Percentiles rank a stretch among this genome's conserved stretches.
phyloP scores from a whole-genome alignment of 2,797 vertebrate genomes.

The Micropoecilia bifurca region DNA sequence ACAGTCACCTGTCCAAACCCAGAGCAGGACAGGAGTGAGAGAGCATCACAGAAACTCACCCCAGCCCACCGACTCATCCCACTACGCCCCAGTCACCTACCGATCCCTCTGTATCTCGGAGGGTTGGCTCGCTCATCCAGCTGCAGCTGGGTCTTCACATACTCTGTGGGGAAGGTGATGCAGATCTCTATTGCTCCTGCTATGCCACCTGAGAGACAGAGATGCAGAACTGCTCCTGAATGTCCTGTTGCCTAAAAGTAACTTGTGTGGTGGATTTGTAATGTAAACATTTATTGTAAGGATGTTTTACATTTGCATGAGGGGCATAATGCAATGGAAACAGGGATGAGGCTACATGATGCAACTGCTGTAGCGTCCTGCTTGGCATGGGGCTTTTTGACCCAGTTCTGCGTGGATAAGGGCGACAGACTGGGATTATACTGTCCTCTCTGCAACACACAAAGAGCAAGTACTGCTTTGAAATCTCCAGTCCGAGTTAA shows the following conservation, averaged over 20 bases:
- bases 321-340: neutral
- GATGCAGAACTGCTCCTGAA: slow-evolving; percentile 34
- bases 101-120: slow-evolving; percentile 81
- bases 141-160: slow-evolving; percentile 86
- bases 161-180: slow-evolving; percentile 86
- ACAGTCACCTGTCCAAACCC: slow-evolving; percentile 77
- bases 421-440: slow-evolving; percentile 58
- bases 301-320: neutral
- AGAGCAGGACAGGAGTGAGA: slow-evolving; percentile 23
- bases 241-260: slow-evolving; percentile 17
- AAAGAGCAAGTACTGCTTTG: neutral
- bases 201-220: slow-evolving; percentile 73
- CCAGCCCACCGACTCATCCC: neutral
- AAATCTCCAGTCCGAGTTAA: neutral
- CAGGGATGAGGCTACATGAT: slow-evolving; percentile 11
- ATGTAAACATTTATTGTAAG: neutral
- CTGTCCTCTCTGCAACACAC: slow-evolving; percentile 4
- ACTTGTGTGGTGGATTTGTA: neutral
- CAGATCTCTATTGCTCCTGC: slow-evolving; percentile 84
- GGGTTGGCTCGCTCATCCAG: slow-evolving; percentile 82
- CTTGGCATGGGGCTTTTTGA: slow-evolving; percentile 55
- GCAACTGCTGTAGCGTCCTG: slow-evolving; percentile 44
- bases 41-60: neutral
- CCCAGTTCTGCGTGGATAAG: slow-evolving; percentile 62
- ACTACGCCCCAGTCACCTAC: slow-evolving; percentile 66